These are phyloP conservation scores for Pseudochirops cupreus DNA, from an alignment of 2,797 vertebrate species.

Conservation along the genomic window DNA sequence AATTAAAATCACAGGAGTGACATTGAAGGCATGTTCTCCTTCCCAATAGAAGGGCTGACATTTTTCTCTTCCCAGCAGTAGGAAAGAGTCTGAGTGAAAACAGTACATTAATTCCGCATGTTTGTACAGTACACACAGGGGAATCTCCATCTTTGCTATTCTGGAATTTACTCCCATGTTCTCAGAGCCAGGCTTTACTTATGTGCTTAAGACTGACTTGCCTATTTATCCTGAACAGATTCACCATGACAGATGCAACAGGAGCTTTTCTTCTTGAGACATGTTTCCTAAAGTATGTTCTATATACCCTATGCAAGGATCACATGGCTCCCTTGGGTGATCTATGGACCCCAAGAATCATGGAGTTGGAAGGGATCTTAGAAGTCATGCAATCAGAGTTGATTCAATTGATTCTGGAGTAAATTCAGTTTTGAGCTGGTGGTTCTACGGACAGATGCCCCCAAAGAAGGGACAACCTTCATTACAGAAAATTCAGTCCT, in stretches of 20 bases:
- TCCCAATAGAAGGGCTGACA: conserved; percentile 32
- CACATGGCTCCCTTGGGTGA: background rate
- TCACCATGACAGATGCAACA: background rate
- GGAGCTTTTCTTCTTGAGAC: conserved; percentile 38
- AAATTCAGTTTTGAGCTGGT: background rate
- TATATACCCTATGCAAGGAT: conserved; percentile 39
- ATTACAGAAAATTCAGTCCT: background rate
- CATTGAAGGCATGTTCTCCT: conserved; percentile 64
- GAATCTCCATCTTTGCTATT: conserved; percentile 16
- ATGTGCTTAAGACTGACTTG: conserved; percentile 35
- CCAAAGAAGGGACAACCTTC: background rate
- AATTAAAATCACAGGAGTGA: conserved; percentile 54
- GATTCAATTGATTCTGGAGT: background rate
- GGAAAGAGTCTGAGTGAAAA: conserved; percentile 55
- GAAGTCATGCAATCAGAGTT: background rate
- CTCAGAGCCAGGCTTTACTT: conserved; percentile 55
- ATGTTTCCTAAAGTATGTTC: conserved; percentile 46
- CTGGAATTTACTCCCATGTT: conserved; percentile 54
- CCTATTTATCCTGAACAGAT: conserved; percentile 26
- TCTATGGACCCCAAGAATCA: background rate
- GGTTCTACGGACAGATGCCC: background rate
- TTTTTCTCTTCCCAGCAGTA: conserved; percentile 58
- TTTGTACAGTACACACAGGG: background rate
- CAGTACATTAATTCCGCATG: conserved; percentile 14
- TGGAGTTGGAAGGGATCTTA: background rate